Evolutionary conservation across 1,140 invertebrate species (phyloP).

Genomic region (Sinella curviseta): DNA sequence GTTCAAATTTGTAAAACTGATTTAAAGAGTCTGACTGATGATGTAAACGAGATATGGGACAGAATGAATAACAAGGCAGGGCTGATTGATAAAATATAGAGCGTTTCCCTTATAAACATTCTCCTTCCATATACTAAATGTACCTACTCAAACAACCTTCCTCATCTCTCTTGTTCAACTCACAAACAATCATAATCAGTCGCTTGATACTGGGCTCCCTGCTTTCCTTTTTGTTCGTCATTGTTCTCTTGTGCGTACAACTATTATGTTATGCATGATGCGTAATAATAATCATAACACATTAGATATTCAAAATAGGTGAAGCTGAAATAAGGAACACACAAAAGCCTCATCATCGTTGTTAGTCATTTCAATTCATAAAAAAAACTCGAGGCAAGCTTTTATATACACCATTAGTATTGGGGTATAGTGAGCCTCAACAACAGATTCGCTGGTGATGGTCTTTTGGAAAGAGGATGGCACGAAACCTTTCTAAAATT

Average conservation of each 20-base stretch:
- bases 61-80: conserved; percentile 9
- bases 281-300: conserved; percentile 20
- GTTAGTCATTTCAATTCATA: background rate
- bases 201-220: background rate
- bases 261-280: conserved; percentile 7
- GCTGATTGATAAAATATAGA: background rate
- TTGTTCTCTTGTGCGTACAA: background rate
- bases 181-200: background rate
- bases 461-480: too few species aligned
- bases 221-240: background rate
- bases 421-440: too few species aligned
- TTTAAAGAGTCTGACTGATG: conserved; percentile 1
- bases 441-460: too few species aligned
- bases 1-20: conserved; percentile 1
- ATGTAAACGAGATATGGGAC: background rate
- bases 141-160: too few species aligned
- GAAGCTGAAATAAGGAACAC: background rate
- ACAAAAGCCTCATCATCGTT: background rate
- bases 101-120: too few species aligned
- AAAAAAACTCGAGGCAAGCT: too few species aligned
- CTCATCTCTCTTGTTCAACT: too few species aligned
- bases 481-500: too few species aligned
- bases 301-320: conserved; percentile 18
- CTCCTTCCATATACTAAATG: too few species aligned
- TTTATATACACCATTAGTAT: too few species aligned